Evolutionary conservation across 2,888 invertebrate genomes (phyloP), one percentile per base, ranked within the genome.

Genomic region (Spatulosminthurus flaviceps): DNA sequence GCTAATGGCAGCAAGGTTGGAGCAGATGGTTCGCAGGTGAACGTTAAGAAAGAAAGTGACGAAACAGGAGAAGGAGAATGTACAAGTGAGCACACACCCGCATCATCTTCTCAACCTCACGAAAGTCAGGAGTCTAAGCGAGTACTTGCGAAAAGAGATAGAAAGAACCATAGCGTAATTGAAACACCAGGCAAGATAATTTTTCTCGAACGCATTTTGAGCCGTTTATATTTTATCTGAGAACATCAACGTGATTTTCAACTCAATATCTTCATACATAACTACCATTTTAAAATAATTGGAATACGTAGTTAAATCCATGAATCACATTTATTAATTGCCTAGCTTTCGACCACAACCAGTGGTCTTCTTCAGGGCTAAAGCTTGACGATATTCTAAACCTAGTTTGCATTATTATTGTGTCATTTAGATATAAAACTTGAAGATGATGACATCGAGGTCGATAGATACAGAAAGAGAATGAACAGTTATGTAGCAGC

Each of bases 41-140:
- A 82, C n/a, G 81, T 81, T n/a, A 79, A 80, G 72, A 80, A 79
- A 16, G 81, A 81, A 24, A 74, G 66, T 2, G 75, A 81, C 1
- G 69, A 72, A 66, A 29, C 28, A 16, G 64, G 24, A 61, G 78
- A 77, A 11, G 75, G 11, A 11, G 34, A 41, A 21, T 21, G 41
- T 71, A 21, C 29, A 19, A n/a, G n/a, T 21, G 26, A 29, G 13
- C 13, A 24, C 11, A 24, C 42, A 9, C 13, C 5, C 7, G 29
- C 43, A 5, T 16, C 60, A 19, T 24, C 41, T 28, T 34, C 72
- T 16, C n/a, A 43, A 43, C 28, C 64, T 22, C 26, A n/a, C 29
- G 79, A 79, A 51, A n/a, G 19, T 51, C 74, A 69, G n/a, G 81
- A 81, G 21, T 81, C 81, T 11, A 77, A 79, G 60, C 34, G 81